Conservation (phyloP, 2,113 vertebrate genomes). For the Fukomys damarensis region DNA sequence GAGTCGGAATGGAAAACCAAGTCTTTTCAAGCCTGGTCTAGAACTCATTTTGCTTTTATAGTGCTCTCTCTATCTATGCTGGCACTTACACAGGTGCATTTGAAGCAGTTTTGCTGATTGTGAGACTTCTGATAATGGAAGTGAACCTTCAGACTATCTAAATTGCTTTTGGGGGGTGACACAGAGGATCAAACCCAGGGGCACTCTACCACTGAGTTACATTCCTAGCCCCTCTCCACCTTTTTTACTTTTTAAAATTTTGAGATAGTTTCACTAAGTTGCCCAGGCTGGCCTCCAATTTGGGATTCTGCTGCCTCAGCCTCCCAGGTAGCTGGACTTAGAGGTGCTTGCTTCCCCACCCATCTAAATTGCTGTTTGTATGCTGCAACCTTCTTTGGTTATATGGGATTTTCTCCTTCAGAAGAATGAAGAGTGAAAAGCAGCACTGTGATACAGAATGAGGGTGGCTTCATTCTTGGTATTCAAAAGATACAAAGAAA, state of each 20-base stretch:
- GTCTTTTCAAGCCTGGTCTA: not conserved
- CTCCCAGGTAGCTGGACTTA: not conserved
- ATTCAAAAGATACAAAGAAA: conserved; percentile 32
- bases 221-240: not conserved
- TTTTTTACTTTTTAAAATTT: not conserved
- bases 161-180: not conserved
- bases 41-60: conserved; percentile 34
- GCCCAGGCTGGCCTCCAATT: not conserved
- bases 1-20: not conserved
- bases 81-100: not conserved
- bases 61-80: not conserved
- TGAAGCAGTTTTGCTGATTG: not conserved
- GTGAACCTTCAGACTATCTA: not conserved
- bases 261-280: not conserved
- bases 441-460: not conserved
- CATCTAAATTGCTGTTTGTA: not conserved
- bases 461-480: not conserved
- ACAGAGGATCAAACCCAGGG: not conserved
- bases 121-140: not conserved
- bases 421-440: not conserved
- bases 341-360: not conserved
- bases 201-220: not conserved
- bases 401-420: not conserved
- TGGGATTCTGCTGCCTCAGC: not conserved
- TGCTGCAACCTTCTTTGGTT: not conserved